These are phyloP conservation scores for Octopus bimaculoides DNA, from an alignment of 1,140 invertebrate species.

Conservation along the genomic window DNA sequence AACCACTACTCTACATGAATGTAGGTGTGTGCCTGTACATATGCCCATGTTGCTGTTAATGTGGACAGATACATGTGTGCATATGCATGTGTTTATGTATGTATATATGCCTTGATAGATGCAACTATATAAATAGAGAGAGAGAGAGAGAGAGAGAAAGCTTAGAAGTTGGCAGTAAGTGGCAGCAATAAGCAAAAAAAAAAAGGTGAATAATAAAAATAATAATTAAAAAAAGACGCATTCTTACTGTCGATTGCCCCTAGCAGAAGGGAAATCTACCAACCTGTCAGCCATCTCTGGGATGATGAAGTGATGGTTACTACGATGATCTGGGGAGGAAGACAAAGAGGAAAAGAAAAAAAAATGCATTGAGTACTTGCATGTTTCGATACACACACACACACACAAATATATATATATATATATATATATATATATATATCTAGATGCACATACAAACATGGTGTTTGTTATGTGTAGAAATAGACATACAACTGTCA, in stretches of 20 bases:
- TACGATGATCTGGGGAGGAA: conserved; percentile 62
- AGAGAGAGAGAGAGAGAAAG: no score
- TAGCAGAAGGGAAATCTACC: conserved; percentile 14
- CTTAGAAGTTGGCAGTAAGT: no score
- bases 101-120: no score
- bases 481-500: no score
- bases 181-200: no score
- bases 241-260: conserved; percentile 8
- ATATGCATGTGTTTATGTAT: no score
- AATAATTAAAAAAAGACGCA: neutral
- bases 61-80: no score
- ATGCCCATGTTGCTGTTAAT: no score
- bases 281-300: conserved; percentile 70
- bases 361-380: neutral
- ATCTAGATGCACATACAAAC: neutral
- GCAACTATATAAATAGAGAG: no score
- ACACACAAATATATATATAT: neutral
- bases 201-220: no score
- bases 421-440: neutral
- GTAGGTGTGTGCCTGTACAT: no score
- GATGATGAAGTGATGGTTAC: conserved; percentile 82
- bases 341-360: neutral
- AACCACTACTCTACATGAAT: no score
- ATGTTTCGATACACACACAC: neutral
- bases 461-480: neutral